Evolutionary conservation across 2,113 vertebrate genomes (phyloP), one percentile per base, ranked within the genome.

Genomic region (Phaethon lepturus): DNA sequence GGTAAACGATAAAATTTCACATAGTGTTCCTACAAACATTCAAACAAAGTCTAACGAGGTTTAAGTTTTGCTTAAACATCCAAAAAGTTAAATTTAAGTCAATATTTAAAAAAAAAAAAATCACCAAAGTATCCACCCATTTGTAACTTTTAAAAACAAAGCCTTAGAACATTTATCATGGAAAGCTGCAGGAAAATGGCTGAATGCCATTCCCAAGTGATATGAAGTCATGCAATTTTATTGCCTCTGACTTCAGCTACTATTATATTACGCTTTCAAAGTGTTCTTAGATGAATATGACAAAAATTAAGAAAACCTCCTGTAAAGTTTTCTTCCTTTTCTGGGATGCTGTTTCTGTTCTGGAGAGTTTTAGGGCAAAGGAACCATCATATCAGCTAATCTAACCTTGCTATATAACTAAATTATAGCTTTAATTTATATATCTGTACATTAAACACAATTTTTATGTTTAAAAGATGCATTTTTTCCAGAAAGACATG

Each of bases 191-290:
- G 24, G 47, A 95, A 96, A 96, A 91, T 64, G 49, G 66, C n/a
- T 85, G 56, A 95, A 89, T 75, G 62, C 28, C 62, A 84, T 93
- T 94, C 83, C 86, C 84, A 69, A 67, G 50, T 81, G 86, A 89
- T 78, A 94, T 95, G 77, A 97, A 83, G 55, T 95, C 91, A 94
- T 88, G 35, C 40, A 84, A 79, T 12, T 94, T 96, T 96, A 92
- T 92, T 96, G 73, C 77, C 67, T 80, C 83, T 96, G 88, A 96
- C 82, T 90, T 93, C 80, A 97, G n/a, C 73, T 79, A 81, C 83
- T 93, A 94, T 94, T 94, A 91, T 74, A 20, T 94, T 95, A 96
- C 6, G 0, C 22, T 93, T 94, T 82, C 66, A 74, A 79, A 86
- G 94, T 96, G 83, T 84, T 95, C 77, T 80, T 66, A 85, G 89